Conservation (phyloP, 1,140 invertebrate genomes). For the Armadillidium nasatum region DNA sequence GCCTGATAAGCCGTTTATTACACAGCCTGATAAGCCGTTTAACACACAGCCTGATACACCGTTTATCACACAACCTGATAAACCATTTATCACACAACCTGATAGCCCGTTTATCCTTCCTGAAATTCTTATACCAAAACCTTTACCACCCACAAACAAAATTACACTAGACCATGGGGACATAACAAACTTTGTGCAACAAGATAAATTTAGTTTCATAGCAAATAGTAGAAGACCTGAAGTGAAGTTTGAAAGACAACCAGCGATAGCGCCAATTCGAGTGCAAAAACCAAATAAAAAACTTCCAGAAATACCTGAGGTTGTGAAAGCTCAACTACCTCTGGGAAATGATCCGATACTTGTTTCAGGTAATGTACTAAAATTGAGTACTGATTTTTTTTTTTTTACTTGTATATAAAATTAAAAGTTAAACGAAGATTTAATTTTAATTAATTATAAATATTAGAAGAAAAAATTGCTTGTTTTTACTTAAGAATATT, state of each 20-base stretch:
- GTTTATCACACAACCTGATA: too few species aligned
- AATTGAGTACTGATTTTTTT: too few species aligned
- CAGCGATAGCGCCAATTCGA: not conserved
- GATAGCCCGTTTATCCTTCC: too few species aligned
- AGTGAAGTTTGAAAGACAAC: not conserved
- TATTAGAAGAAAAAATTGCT: too few species aligned
- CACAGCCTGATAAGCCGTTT: too few species aligned
- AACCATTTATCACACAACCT: not conserved
- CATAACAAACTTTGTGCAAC: not conserved
- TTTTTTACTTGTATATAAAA: too few species aligned
- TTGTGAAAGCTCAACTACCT: not conserved
- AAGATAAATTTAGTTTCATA: not conserved
- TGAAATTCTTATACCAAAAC: not conserved
- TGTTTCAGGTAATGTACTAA: not conserved
- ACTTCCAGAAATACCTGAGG: conserved; percentile 1
- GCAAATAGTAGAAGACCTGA: not conserved
- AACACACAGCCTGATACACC: too few species aligned
- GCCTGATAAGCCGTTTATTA: too few species aligned
- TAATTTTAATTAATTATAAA: too few species aligned
- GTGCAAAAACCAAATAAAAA: not conserved
- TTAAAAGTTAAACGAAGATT: too few species aligned
- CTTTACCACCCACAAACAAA: not conserved
- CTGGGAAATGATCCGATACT: not conserved
- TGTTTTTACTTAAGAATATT: too few species aligned
- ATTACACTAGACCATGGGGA: not conserved